A percentile compares a stretch with the other conserved stretches of the same genome.
Conservation (phyloP, 1,140 invertebrate species). For the Lepidostoma basale region DNA sequence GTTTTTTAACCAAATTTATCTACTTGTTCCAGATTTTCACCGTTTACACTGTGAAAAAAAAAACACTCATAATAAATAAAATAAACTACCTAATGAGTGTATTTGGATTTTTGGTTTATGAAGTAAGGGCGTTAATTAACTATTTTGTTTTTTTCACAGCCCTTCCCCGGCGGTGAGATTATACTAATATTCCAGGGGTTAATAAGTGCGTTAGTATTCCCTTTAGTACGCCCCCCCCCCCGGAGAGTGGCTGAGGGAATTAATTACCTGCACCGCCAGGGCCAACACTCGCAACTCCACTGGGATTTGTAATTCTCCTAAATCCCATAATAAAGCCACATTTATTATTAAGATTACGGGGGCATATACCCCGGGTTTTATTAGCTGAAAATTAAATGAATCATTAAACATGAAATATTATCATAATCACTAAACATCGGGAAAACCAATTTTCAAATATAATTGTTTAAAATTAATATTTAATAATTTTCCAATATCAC, state of each 20-base stretch:
- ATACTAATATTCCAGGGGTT: background rate
- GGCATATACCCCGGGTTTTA: background rate
- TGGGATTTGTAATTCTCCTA: slow-evolving; percentile 9
- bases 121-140: no score
- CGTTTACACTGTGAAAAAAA: no score
- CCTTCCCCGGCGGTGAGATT: background rate
- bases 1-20: no score
- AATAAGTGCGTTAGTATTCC: slow-evolving; percentile 5
- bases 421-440: no score
- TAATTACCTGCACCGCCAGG: slow-evolving; percentile 18
- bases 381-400: background rate
- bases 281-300: background rate
- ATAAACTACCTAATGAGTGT: no score
- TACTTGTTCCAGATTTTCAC: no score
- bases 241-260: background rate
- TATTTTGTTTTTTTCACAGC: background rate
- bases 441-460: no score
- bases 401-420: no score
- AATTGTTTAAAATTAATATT: no score
- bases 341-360: slow-evolving; percentile 4
- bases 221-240: background rate
- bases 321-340: slow-evolving; percentile 2
- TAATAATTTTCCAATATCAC: no score
- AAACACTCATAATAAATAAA: no score
- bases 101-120: no score